These are phyloP conservation scores for Scartelaos histophorus DNA, from an alignment of 2,113 vertebrate species.

Conservation along the genomic window DNA sequence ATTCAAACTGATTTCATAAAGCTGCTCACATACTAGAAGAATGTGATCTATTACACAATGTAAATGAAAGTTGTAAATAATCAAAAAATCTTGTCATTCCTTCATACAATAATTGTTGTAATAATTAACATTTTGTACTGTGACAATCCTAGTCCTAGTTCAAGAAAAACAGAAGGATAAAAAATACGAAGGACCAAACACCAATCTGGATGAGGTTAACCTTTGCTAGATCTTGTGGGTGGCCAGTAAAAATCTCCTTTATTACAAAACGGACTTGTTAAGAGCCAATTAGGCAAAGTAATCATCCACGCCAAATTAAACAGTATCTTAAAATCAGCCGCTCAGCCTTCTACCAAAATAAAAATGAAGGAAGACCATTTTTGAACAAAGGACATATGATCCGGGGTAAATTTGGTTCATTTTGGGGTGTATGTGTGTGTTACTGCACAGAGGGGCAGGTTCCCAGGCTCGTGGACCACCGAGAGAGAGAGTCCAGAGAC, in stretches of 20 bases:
- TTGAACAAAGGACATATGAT: constrained; percentile 57
- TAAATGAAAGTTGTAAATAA: too few species aligned
- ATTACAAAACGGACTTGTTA: constrained; percentile 62
- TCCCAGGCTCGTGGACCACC: constrained; percentile 62
- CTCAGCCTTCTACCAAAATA: constrained; percentile 50
- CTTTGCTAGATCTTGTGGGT: constrained; percentile 53
- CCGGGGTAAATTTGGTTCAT: constrained; percentile 14
- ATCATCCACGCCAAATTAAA: constrained; percentile 66
- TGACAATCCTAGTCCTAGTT: not conserved
- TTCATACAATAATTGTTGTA: too few species aligned
- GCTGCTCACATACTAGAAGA: not conserved
- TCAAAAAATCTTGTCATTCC: too few species aligned
- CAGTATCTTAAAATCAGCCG: constrained; percentile 52
- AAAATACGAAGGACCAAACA: not conserved
- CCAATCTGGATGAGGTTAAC: constrained; percentile 61
- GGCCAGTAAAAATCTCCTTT: constrained; percentile 59
- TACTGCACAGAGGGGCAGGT: constrained; percentile 34
- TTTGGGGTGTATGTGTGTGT: constrained; percentile 23
- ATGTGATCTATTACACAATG: not conserved
- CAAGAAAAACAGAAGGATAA: not conserved
- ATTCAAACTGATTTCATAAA: not conserved
- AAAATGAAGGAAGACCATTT: constrained; percentile 37
- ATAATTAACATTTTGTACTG: too few species aligned
- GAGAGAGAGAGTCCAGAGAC: constrained; percentile 52
- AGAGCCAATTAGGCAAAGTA: constrained; percentile 69